A percentile compares a stretch with the other conserved stretches of the same genome.
phyloP scores from a whole-genome alignment of 2,888 invertebrate species.

The Anodontia alba region DNA sequence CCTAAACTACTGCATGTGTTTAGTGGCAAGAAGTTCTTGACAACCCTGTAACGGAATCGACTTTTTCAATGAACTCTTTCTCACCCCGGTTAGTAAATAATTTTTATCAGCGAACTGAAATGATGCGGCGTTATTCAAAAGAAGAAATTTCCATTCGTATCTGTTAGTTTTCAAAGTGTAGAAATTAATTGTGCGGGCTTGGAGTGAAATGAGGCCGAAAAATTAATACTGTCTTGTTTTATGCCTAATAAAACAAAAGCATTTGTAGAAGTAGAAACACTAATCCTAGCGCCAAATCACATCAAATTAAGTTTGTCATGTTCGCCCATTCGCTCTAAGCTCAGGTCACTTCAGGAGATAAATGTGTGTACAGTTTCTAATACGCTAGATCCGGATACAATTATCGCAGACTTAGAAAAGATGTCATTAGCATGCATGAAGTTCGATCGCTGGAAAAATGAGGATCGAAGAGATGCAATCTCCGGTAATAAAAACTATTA shows the following conservation, averaged over 20 bases:
- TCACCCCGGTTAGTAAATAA: too few relatives aligned
- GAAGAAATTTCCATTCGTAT: background rate
- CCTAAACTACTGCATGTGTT: too few relatives aligned
- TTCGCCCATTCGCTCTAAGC: slow-evolving; percentile 38
- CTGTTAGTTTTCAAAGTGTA: background rate
- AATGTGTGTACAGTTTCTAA: slow-evolving; percentile 46
- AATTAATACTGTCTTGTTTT: slow-evolving; percentile 64
- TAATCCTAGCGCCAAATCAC: slow-evolving; percentile 43
- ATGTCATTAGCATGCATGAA: slow-evolving; percentile 62
- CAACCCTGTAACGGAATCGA: too few relatives aligned
- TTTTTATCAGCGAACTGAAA: too few relatives aligned
- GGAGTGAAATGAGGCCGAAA: slow-evolving; percentile 63
- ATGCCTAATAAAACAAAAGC: slow-evolving; percentile 60
- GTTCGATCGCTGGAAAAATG: slow-evolving; percentile 39
- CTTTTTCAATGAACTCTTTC: too few relatives aligned
- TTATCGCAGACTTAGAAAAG: slow-evolving; percentile 51
- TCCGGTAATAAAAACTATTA: slow-evolving; percentile 24
- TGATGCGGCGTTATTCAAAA: too few relatives aligned
- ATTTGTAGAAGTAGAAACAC: slow-evolving; percentile 46
- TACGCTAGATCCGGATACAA: slow-evolving; percentile 59
- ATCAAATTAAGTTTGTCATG: slow-evolving; percentile 44
- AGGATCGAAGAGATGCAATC: slow-evolving; percentile 20
- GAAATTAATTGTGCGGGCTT: slow-evolving; percentile 57
- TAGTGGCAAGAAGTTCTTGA: too few relatives aligned
- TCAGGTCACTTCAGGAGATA: slow-evolving; percentile 64